phyloP scores from a whole-genome alignment of 2,797 vertebrate species.

The Syngnathus rostellatus region DNA sequence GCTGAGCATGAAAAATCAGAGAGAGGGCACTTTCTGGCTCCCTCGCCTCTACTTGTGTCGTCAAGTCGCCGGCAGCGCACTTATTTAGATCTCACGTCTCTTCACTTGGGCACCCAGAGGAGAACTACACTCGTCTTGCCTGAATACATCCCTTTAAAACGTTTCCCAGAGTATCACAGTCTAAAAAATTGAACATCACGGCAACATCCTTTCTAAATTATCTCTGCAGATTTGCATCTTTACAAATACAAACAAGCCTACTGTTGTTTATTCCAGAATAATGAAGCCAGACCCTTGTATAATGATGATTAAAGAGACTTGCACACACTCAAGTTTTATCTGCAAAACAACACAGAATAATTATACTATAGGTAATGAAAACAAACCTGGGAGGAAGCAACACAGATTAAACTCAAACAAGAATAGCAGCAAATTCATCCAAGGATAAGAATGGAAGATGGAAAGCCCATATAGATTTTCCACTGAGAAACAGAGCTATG shows the following conservation, averaged over 20 bases:
- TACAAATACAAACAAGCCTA: constrained; percentile 23
- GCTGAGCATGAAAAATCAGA: constrained; percentile 24
- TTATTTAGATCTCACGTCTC: constrained; percentile 44
- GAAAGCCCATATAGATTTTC: constrained; percentile 36
- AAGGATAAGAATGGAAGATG: constrained; percentile 50
- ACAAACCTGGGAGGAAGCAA: constrained; percentile 25
- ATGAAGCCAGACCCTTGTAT: constrained; percentile 30
- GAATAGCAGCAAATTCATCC: constrained; percentile 28
- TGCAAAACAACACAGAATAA: constrained; percentile 17
- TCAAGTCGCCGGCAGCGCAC: constrained; percentile 33
- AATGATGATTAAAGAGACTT: constrained; percentile 23
- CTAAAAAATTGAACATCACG: constrained; percentile 36
- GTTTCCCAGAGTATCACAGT: constrained; percentile 35
- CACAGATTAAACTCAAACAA: constrained; percentile 20
- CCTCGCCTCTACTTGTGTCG: constrained; percentile 32
- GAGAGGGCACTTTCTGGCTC: constrained; percentile 30
- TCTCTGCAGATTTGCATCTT: constrained; percentile 30
- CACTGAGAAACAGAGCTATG: constrained; percentile 45
- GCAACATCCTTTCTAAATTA: constrained; percentile 35
- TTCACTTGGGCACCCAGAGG: constrained; percentile 51
- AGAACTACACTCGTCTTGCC: constrained; percentile 48
- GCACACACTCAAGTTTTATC: constrained; percentile 4
- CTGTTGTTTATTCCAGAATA: constrained; percentile 21
- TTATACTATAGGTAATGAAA: constrained; percentile 39
- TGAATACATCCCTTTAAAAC: constrained; percentile 32